Percentiles rank a stretch among this genome's conserved stretches.
Evolutionary conservation across 2,888 invertebrate genomes (phyloP).

Genomic region (Lepidocyrtinus sp.): DNA sequence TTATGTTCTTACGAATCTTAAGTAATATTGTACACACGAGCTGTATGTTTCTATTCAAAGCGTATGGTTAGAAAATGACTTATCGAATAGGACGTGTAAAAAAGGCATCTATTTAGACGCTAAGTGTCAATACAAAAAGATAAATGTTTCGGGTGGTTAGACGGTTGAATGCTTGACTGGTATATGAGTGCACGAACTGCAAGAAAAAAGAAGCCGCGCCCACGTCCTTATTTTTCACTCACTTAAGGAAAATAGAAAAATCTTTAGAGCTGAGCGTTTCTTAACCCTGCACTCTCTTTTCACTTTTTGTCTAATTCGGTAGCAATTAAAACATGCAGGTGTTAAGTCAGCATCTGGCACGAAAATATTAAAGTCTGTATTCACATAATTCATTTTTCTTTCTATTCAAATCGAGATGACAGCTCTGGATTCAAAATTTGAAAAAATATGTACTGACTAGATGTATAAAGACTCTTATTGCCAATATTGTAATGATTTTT

Average conservation of each 20-base stretch:
- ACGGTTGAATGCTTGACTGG: slow-evolving; percentile 4
- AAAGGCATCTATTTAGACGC: not conserved
- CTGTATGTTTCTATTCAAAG: not conserved
- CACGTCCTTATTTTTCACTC: slow-evolving; percentile 39
- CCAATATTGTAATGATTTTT: too few species aligned
- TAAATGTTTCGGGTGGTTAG: slow-evolving; percentile 10
- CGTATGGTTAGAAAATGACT: not conserved
- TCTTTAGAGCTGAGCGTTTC: not conserved
- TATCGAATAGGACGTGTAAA: not conserved
- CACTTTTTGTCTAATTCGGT: slow-evolving; percentile 57
- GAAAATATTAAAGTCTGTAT: slow-evolving; percentile 33
- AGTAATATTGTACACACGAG: too few species aligned
- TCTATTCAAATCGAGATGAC: not conserved
- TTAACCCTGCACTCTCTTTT: slow-evolving; percentile 26
- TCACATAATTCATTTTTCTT: slow-evolving; percentile 44
- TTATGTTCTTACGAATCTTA: too few species aligned
- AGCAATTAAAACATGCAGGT: slow-evolving; percentile 68
- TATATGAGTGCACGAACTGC: slow-evolving; percentile 7
- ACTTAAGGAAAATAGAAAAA: slow-evolving; percentile 24
- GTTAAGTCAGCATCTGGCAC: slow-evolving; percentile 59
- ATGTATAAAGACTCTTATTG: too few species aligned
- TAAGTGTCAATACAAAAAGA: slow-evolving; percentile 1
- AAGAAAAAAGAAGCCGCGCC: slow-evolving; percentile 37
- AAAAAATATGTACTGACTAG: too few species aligned
- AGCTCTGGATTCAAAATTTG: too few species aligned